Base-by-base conservation (phyloP, 2,113 vertebrate genomes). In the Gorsachius goisagi region DNA sequence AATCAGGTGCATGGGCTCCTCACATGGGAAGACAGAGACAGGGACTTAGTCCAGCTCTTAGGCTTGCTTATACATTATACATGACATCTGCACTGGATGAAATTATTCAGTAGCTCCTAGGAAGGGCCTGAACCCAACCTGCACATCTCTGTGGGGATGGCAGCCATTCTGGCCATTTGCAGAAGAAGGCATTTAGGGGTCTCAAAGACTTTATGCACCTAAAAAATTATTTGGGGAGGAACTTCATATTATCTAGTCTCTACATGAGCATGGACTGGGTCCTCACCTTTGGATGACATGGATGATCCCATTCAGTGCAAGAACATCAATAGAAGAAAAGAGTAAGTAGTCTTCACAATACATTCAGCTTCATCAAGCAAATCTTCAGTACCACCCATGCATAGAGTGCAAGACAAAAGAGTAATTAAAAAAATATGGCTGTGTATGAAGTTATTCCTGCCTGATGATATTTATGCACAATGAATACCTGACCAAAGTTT, bases 191-290 rank as follows among this genome's bases (percentile, higher is more conserved):
- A 37, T 90, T 95, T 73, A 24, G 18, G 22, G 17, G 4, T 49
- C 5, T 92, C 4, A 8, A 64, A 85, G 33, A 26, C 13, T 44
- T 64, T 15, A 76, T 53, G 18, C 13, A 17, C 20, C 58, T 41
- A n/a, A 72, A 24, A 73, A 10, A 1, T 12, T 1, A 6, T 17
- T 0, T 32, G 33, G 14, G 21, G 12, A 52, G 6, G 24, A 49
- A 41, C 8, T 41, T 32, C n/a, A 1, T 41, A 1, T 30, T 88
- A 30, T 26, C 12, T 10, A 24, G 28, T 41, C 60, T 67, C 53
- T 44, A 1, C 23, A 4, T 1, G 35, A 33, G 27, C 0, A 0
- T 35, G 28, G 13, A 12, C 11, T 7, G 4, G 3, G 33, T 56
- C 17, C 21, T 52, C 14, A 1, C 35, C 64, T 32, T 33, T 28